phyloP scores from a whole-genome alignment of 2,888 invertebrate genomes.

The Chrysina gloriosa region DNA sequence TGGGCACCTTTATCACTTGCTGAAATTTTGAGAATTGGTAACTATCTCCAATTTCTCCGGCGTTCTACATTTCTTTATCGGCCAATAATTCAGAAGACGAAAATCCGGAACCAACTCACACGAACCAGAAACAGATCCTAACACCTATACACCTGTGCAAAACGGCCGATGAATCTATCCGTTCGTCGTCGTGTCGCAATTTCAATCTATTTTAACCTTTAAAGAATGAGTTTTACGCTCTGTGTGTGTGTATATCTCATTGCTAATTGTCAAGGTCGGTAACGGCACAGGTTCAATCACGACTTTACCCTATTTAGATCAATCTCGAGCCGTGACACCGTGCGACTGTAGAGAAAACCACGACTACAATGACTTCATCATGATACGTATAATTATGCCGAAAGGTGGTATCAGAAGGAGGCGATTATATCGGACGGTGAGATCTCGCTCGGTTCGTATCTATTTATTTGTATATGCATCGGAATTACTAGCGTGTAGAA shows the following conservation, averaged over 20 bases:
- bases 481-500: neutral
- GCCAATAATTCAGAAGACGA: too few relatives aligned
- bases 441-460: neutral
- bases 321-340: conserved; percentile 58
- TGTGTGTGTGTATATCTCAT: conserved; percentile 38
- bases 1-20: too few relatives aligned
- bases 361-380: conserved; percentile 58
- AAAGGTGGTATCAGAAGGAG: conserved; percentile 42
- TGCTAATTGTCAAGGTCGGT: conserved; percentile 58
- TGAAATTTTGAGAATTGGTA: too few relatives aligned
- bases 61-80: too few relatives aligned
- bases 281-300: conserved; percentile 58
- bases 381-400: conserved; percentile 55
- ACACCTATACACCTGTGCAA: too few relatives aligned
- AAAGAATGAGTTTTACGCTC: conserved; percentile 42
- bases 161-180: conserved; percentile 17
- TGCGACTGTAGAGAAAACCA: conserved; percentile 54
- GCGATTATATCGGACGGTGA: neutral
- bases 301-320: conserved; percentile 61
- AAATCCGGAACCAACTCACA: too few relatives aligned
- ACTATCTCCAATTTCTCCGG: too few relatives aligned
- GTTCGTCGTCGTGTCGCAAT: conserved; percentile 43
- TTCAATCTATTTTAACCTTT: conserved; percentile 48
- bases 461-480: neutral
- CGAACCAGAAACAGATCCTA: too few relatives aligned